These are phyloP conservation scores for Erythrocercus mccallii DNA, from an alignment of 2,113 vertebrate genomes.

Conservation along the genomic window DNA sequence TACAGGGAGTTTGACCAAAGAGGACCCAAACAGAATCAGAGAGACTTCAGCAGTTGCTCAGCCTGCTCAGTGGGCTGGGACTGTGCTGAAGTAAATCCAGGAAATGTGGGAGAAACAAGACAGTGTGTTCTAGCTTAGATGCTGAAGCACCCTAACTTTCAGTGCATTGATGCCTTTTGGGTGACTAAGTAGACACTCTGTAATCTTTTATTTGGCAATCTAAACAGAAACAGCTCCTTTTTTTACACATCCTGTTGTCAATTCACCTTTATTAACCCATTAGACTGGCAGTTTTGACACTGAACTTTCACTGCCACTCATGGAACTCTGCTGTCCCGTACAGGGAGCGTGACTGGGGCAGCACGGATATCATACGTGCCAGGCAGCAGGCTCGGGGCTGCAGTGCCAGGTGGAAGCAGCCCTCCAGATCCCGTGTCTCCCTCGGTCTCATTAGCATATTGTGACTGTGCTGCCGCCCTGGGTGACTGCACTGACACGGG, in stretches of 20 bases:
- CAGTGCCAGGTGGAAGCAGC: background rate
- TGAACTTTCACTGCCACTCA: fast-evolving
- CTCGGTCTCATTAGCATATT: conserved; percentile 12
- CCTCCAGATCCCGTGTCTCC: background rate
- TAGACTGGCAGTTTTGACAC: background rate
- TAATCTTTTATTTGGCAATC: background rate
- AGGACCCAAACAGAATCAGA: background rate
- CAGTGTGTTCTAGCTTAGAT: background rate
- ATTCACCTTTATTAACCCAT: background rate
- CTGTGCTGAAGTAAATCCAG: background rate
- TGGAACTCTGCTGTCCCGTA: background rate
- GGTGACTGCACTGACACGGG: conserved; percentile 12
- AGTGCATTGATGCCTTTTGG: background rate
- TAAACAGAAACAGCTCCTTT: background rate
- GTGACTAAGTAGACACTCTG: background rate
- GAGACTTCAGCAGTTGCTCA: background rate
- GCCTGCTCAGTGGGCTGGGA: background rate
- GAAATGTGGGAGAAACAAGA: background rate
- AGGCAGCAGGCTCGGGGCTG: conserved; percentile 1
- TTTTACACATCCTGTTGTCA: background rate
- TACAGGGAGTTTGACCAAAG: background rate
- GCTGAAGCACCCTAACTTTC: background rate
- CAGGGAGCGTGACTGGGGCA: background rate
- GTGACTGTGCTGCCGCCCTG: background rate
- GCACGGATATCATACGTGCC: background rate